Evolutionary conservation across 2,888 invertebrate genomes (phyloP).

Genomic region (Chrysina gloriosa): DNA sequence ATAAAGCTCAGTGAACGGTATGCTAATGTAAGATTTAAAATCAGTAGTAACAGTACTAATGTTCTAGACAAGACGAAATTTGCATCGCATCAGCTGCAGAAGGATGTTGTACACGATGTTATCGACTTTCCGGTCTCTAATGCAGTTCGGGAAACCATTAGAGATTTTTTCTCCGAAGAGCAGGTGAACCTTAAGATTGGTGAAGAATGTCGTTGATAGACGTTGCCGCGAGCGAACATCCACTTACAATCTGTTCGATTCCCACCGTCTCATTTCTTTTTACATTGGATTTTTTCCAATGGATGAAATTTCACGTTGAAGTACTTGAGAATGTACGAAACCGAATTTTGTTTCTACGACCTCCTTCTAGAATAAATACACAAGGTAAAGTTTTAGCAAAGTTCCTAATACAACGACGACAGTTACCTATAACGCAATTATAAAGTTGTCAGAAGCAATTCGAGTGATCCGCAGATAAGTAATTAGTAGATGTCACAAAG

Average conservation of each 20-base stretch:
- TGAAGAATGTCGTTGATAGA: constrained; percentile 20
- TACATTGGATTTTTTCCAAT: constrained; percentile 3
- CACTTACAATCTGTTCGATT: constrained; percentile 16
- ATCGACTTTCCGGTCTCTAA: constrained; percentile 4
- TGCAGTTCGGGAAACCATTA: constrained; percentile 20
- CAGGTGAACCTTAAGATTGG: constrained; percentile 23
- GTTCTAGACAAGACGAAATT: constrained; percentile 18
- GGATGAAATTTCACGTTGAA: constrained; percentile 3
- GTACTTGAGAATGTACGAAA: constrained; percentile 3
- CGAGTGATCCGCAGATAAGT: too few relatives aligned
- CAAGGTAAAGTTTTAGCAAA: too few relatives aligned
- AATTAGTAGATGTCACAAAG: too few relatives aligned
- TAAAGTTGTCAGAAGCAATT: too few relatives aligned
- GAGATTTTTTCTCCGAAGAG: not conserved
- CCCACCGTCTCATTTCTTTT: constrained; percentile 15
- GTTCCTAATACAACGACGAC: too few relatives aligned
- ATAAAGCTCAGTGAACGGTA: constrained; percentile 2
- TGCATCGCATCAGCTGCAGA: constrained; percentile 5
- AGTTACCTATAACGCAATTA: too few relatives aligned
- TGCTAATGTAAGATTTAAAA: constrained; percentile 17
- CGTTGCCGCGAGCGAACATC: constrained; percentile 13
- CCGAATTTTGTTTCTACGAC: not conserved
- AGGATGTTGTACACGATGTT: constrained; percentile 8
- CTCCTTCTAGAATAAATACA: too few relatives aligned
- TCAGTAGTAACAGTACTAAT: constrained; percentile 13